Percentiles rank a stretch among this genome's conserved stretches.
Evolutionary conservation across 1,140 invertebrate species (phyloP).

Genomic region (Manduca sexta): DNA sequence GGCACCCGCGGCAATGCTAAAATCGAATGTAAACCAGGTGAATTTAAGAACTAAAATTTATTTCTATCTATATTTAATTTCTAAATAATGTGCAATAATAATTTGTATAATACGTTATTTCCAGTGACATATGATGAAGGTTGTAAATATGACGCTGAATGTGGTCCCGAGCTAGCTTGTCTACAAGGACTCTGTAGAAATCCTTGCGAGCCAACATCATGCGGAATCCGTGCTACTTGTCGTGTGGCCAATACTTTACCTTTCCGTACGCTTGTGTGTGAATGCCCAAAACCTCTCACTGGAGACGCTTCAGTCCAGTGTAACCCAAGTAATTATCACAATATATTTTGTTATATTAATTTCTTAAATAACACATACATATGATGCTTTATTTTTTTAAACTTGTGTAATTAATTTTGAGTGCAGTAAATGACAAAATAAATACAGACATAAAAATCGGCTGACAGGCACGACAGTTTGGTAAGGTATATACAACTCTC

Average conservation of each 20-base stretch:
- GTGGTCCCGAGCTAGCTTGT: constrained; percentile 88
- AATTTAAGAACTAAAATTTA: no score
- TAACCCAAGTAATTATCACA: constrained; percentile 77
- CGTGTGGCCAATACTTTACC: constrained; percentile 88
- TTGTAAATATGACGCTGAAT: constrained; percentile 88
- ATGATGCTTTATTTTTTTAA: background rate
- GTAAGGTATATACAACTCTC: no score
- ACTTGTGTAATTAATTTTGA: no score
- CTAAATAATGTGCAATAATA: background rate
- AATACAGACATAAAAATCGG: no score
- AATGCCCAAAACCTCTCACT: constrained; percentile 85
- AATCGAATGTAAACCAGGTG: constrained; percentile 77
- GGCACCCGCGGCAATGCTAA: constrained; percentile 87
- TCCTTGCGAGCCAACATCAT: constrained; percentile 88
- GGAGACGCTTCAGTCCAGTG: constrained; percentile 90
- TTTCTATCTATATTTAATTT: no score
- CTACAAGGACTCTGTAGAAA: constrained; percentile 86
- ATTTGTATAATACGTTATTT: background rate
- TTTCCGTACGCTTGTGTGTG: constrained; percentile 89
- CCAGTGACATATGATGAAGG: constrained; percentile 48
- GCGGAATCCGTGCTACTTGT: constrained; percentile 85
- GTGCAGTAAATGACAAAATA: no score
- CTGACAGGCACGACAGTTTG: no score
- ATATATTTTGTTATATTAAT: background rate
- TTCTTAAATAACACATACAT: no score